Evolutionary conservation across 2,113 vertebrate species (phyloP).

Genomic region (Nesogale talazaci): DNA sequence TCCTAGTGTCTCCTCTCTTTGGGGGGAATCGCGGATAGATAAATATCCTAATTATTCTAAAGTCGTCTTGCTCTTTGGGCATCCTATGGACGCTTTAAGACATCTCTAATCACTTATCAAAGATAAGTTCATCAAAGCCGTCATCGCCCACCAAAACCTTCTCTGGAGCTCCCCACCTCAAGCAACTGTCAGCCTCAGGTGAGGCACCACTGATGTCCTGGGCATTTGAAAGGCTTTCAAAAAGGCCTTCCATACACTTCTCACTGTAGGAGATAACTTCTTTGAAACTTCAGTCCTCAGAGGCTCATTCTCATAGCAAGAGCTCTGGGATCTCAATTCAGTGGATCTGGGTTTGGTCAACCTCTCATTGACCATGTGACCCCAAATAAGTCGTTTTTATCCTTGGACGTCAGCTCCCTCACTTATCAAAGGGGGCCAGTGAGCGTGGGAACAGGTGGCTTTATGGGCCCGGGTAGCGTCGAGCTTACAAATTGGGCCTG

Average conservation of each 20-base stretch:
- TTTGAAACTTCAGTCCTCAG: neutral
- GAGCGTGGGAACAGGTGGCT: neutral
- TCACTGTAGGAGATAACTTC: neutral
- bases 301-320: neutral
- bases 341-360: neutral
- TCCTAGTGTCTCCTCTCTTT: constrained; percentile 76
- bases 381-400: neutral
- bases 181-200: constrained; percentile 74
- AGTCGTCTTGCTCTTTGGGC: constrained; percentile 80
- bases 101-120: constrained; percentile 84
- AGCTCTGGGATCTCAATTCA: neutral
- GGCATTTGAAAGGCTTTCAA: constrained; percentile 74
- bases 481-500: too few species aligned
- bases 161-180: constrained; percentile 76
- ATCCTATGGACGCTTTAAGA: constrained; percentile 55
- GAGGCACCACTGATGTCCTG: constrained; percentile 75
- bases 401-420: neutral
- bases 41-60: constrained; percentile 71
- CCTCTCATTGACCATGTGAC: neutral
- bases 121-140: constrained; percentile 80
- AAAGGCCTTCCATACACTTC: neutral
- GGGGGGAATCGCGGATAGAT: constrained; percentile 38
- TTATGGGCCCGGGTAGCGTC: neutral
- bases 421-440: neutral
- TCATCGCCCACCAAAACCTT: constrained; percentile 76